phyloP scores from a whole-genome alignment of 2,113 vertebrate genomes.

The Pleuronectes platessa region DNA sequence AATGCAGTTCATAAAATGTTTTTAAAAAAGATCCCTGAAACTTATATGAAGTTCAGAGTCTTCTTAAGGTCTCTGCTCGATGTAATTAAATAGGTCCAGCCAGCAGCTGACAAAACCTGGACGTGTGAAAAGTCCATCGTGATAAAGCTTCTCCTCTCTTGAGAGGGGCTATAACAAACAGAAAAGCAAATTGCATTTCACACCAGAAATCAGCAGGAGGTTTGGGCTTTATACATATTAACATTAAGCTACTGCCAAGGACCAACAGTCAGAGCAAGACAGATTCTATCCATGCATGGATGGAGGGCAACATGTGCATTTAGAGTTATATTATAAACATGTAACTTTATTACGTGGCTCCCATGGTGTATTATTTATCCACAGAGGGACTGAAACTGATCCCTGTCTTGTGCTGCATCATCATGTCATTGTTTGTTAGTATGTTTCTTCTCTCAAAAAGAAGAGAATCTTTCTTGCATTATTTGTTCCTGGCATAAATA shows the following conservation, averaged over 20 bases:
- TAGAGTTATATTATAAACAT: constrained; percentile 47
- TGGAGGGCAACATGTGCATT: constrained; percentile 22
- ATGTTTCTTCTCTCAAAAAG: constrained; percentile 13
- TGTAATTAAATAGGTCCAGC: constrained; percentile 62
- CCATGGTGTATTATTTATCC: constrained; percentile 15
- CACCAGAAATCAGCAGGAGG: constrained; percentile 44
- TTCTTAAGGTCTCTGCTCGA: constrained; percentile 59
- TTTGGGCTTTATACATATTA: constrained; percentile 27
- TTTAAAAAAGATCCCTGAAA: constrained; percentile 60
- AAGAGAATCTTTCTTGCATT: constrained; percentile 8
- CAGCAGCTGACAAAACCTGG: constrained; percentile 63
- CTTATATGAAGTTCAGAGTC: constrained; percentile 52
- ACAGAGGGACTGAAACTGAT: constrained; percentile 19
- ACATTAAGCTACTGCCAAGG: constrained; percentile 10
- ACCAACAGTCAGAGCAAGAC: constrained; percentile 8
- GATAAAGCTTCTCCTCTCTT: constrained; percentile 14
- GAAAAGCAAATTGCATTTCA: constrained; percentile 48
- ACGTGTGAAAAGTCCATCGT: constrained; percentile 46
- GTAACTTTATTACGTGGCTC: constrained; percentile 29
- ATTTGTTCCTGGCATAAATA: constrained; percentile 54
- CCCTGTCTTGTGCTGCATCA: constrained; percentile 21
- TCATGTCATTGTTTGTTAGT: constrained; percentile 44
- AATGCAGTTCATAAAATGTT: constrained; percentile 69
- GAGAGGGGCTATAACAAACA: constrained; percentile 16
- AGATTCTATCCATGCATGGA: constrained; percentile 13